Conservation (phyloP, 2,113 vertebrate species). For the Albula goreensis region DNA sequence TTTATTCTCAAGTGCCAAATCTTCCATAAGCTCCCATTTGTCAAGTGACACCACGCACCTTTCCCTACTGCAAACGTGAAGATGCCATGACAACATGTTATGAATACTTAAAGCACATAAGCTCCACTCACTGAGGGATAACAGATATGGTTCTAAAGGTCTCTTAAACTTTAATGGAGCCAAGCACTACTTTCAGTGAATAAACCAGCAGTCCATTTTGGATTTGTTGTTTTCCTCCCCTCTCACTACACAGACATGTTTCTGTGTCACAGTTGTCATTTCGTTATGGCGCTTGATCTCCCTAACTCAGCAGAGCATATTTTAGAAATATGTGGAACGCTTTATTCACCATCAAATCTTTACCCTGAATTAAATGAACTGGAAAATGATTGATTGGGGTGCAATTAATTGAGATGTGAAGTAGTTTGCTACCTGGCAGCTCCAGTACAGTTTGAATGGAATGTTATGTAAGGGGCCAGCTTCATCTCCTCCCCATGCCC, state of each 20-base stretch:
- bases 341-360: not conserved
- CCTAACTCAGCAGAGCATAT: not conserved
- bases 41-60: slow-evolving; percentile 9
- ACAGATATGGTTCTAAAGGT: slow-evolving; percentile 21
- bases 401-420: not conserved
- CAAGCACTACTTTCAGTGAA: not conserved
- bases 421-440: not conserved
- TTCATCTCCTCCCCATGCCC: not conserved
- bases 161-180: slow-evolving; percentile 17
- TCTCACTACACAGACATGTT: not conserved
- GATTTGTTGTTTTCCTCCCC: slow-evolving; percentile 1
- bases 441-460: not conserved
- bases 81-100: slow-evolving; percentile 22
- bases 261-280: not conserved
- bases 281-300: not conserved
- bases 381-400: not conserved
- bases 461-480: not conserved
- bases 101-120: slow-evolving; percentile 44
- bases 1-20: slow-evolving; percentile 53
- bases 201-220: not conserved
- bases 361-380: not conserved
- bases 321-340: not conserved
- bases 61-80: slow-evolving; percentile 13
- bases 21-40: not conserved
- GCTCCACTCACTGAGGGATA: slow-evolving; percentile 26